phyloP scores from a whole-genome alignment of 2,888 invertebrate genomes.

The Flabesymbios commensalis region DNA sequence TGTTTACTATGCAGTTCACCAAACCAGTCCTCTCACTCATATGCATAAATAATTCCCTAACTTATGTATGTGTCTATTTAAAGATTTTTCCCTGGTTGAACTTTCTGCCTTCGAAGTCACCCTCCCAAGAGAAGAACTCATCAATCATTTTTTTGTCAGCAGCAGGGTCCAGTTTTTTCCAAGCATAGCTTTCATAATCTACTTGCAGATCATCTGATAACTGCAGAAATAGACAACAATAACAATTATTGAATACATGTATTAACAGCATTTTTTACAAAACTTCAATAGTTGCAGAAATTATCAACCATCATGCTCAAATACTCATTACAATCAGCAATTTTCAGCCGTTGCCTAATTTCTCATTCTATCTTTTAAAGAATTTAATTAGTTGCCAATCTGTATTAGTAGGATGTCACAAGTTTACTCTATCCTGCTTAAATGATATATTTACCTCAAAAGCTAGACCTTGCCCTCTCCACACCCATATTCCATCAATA shows the following conservation, averaged over 20 bases:
- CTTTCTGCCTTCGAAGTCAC: conserved; percentile 85
- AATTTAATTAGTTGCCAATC: no score
- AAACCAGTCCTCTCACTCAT: no score
- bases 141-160: conserved; percentile 79
- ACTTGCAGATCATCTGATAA: conserved; percentile 91
- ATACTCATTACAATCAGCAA: no score
- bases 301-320: no score
- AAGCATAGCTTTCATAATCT: conserved; percentile 94
- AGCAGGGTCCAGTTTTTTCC: conserved; percentile 88
- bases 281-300: background rate
- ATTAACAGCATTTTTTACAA: background rate
- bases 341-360: no score
- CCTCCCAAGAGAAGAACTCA: conserved; percentile 90
- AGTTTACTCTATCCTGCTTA: no score
- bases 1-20: no score
- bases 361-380: no score
- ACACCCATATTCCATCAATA: conserved; percentile 97
- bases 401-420: no score
- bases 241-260: background rate
- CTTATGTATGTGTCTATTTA: no score
- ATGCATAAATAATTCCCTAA: no score
- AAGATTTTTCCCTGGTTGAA: conserved; percentile 99
- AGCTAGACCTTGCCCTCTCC: conserved; percentile 93
- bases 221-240: conserved; percentile 58
- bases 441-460: conserved; percentile 73